Conservation (phyloP, 1,140 invertebrate species). For the Cydia strobilella region DNA sequence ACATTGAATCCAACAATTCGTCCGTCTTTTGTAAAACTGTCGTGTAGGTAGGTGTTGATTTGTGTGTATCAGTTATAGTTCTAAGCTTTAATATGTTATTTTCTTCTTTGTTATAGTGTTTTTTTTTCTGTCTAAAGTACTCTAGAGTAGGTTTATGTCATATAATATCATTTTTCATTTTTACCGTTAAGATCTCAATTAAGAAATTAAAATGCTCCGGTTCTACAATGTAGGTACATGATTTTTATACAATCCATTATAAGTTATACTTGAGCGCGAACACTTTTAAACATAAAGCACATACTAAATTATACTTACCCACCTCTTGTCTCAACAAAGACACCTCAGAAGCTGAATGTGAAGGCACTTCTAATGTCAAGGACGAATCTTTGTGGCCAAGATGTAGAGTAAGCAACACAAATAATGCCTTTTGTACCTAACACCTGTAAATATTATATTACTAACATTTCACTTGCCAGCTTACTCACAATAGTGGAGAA, state of each 20-base stretch:
- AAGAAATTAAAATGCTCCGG: too few relatives aligned
- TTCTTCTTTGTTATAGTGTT: too few relatives aligned
- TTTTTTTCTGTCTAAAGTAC: too few relatives aligned
- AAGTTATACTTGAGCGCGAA: not conserved
- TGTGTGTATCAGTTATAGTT: too few relatives aligned
- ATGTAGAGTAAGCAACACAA: slow-evolving; percentile 58
- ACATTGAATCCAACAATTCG: too few relatives aligned
- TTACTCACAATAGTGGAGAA: slow-evolving; percentile 60
- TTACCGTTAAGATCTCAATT: too few relatives aligned
- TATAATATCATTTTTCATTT: too few relatives aligned
- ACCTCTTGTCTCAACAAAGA: slow-evolving; percentile 21
- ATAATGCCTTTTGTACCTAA: slow-evolving; percentile 45
- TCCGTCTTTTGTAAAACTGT: too few relatives aligned
- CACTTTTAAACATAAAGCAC: slow-evolving; percentile 21
- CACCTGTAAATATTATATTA: slow-evolving; percentile 52
- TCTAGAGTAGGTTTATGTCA: too few relatives aligned
- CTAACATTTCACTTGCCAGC: slow-evolving; percentile 67
- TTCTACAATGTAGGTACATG: not conserved
- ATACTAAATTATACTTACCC: slow-evolving; percentile 23
- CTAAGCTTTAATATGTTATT: too few relatives aligned
- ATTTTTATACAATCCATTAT: not conserved
- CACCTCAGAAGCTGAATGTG: slow-evolving; percentile 23
- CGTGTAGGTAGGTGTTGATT: too few relatives aligned
- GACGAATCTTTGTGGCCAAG: slow-evolving; percentile 42
- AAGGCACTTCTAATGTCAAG: slow-evolving; percentile 20